Evolutionary conservation across 2,113 vertebrate species (phyloP).

Genomic region (Trachemys scripta): DNA sequence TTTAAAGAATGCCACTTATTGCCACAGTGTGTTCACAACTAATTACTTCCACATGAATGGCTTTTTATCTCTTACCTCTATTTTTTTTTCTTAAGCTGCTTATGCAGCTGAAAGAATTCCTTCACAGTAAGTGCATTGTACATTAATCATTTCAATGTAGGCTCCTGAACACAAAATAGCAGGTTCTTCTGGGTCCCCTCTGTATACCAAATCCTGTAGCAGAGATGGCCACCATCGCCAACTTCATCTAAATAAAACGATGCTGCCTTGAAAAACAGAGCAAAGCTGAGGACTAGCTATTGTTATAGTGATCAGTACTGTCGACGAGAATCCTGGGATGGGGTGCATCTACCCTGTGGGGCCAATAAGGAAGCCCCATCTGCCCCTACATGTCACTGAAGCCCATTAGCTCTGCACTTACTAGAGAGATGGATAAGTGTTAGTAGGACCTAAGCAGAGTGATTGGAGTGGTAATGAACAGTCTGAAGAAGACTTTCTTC

Average conservation of each 20-base stretch:
- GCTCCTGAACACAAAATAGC: conserved; percentile 33
- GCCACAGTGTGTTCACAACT: not conserved
- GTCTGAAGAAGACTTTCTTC: not conserved
- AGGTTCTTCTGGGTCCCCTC: not conserved
- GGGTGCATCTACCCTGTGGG: not conserved
- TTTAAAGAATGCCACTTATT: conserved; percentile 31
- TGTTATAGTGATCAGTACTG: not conserved
- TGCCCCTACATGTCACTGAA: not conserved
- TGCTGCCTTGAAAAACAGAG: not conserved
- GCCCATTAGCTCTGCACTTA: not conserved
- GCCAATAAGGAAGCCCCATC: not conserved
- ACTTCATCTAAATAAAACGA: not conserved
- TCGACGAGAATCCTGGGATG: not conserved
- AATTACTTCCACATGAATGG: conserved; percentile 26
- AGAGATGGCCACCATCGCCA: not conserved
- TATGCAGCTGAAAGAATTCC: conserved; percentile 49
- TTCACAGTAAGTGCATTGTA: conserved; percentile 38
- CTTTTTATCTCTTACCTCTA: conserved; percentile 19
- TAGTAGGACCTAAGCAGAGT: not conserved
- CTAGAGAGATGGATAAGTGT: not conserved
- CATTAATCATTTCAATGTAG: conserved; percentile 48
- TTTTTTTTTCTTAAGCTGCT: conserved; percentile 46
- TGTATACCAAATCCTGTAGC: not conserved
- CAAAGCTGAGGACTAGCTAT: not conserved
- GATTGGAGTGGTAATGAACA: not conserved